A percentile compares a stretch with the other conserved stretches of the same genome.
These are phyloP conservation scores for Chrysolina americana DNA, from an alignment of 2,888 invertebrate genomes.

Conservation along the genomic window DNA sequence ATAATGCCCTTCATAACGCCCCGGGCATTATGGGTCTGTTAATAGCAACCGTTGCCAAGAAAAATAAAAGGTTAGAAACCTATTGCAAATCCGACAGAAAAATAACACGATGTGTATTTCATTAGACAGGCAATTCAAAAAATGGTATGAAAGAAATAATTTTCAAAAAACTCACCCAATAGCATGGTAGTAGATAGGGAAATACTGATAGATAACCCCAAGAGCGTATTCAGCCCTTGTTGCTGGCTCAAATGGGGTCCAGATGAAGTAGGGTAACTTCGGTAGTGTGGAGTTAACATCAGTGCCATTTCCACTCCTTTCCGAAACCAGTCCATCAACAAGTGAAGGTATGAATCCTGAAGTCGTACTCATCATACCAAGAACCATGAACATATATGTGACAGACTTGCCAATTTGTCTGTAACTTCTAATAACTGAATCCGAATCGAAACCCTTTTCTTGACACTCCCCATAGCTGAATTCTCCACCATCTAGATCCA, in stretches of 20 bases:
- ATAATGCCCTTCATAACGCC: too few relatives aligned
- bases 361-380: slow-evolving; percentile 56
- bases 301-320: background rate
- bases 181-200: background rate
- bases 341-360: slow-evolving; percentile 59
- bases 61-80: too few relatives aligned
- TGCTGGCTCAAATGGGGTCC: background rate
- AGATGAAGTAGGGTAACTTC: background rate
- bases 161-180: background rate
- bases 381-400: slow-evolving; percentile 53
- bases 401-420: slow-evolving; percentile 54
- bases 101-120: too few relatives aligned
- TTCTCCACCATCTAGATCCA: slow-evolving; percentile 52
- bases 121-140: too few relatives aligned
- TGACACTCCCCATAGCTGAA: slow-evolving; percentile 53
- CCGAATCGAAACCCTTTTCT: slow-evolving; percentile 52
- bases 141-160: too few relatives aligned
- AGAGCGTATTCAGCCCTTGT: background rate
- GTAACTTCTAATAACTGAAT: slow-evolving; percentile 50
- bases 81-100: too few relatives aligned
- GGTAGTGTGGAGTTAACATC: background rate
- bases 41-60: too few relatives aligned
- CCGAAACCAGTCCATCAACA: slow-evolving; percentile 32
- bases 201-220: background rate
- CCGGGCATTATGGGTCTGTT: too few relatives aligned